These are phyloP conservation scores for Catocala fraxini DNA, from an alignment of 2,888 invertebrate genomes.

Conservation along the genomic window DNA sequence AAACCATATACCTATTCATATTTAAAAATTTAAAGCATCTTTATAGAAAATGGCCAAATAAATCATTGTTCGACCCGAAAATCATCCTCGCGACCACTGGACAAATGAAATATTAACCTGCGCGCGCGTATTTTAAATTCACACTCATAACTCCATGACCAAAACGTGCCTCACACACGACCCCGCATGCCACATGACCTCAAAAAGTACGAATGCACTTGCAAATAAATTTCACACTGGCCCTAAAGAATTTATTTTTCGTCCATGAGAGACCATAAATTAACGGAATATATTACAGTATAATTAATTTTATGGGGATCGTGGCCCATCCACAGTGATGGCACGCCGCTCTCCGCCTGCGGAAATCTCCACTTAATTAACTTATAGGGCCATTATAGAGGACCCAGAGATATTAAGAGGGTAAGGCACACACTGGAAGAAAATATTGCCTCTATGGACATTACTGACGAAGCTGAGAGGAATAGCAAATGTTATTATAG, in stretches of 20 bases:
- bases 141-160: neutral
- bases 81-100: too few species aligned
- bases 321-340: conserved; percentile 43
- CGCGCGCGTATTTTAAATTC: too few species aligned
- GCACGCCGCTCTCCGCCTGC: conserved; percentile 28
- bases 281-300: conserved; percentile 55
- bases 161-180: neutral
- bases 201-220: conserved; percentile 17
- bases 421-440: conserved; percentile 23
- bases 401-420: conserved; percentile 50
- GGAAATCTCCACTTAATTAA: conserved; percentile 73
- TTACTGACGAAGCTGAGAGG: conserved; percentile 34
- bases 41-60: too few species aligned
- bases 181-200: neutral
- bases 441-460: conserved; percentile 22
- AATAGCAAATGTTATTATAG: conserved; percentile 25
- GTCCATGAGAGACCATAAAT: conserved; percentile 44
- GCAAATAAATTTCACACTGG: conserved; percentile 30
- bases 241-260: conserved; percentile 25
- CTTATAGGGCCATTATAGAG: conserved; percentile 66
- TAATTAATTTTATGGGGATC: conserved; percentile 58
- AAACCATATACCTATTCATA: too few species aligned
- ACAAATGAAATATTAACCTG: too few species aligned
- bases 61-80: too few species aligned
- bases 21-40: too few species aligned